Base-by-base conservation (phyloP, 2,113 vertebrate species). In the Grantiella picta region DNA sequence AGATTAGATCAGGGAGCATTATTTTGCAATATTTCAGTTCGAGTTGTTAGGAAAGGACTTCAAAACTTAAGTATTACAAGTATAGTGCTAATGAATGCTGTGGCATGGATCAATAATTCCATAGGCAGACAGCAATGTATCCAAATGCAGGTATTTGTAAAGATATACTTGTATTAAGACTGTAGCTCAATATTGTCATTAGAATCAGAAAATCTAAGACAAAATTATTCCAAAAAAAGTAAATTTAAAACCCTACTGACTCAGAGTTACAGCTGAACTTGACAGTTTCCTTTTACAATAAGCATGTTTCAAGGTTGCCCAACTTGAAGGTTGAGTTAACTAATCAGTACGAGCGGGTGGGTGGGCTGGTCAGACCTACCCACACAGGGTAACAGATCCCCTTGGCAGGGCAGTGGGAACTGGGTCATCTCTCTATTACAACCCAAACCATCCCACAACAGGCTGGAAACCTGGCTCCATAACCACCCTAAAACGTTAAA, bases 381-480 rank as follows among this genome's bases (percentile, higher is more conserved):
- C 45, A 20, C 7, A 10, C 0, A 24, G 17, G 10, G 9, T 35
- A 21, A 35, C 8, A 52, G 45, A 18, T 3, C 4, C 19, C 28
- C n/a, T 5, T 5, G 4, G 28, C 11, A 68, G 9, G 20, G 10
- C 9, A 45, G 5, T 18, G 20, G 20, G 16, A 40, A 25, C 19
- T 4, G 20, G 28, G 9, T 60, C 28, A 53, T 23, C 29, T 22
- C n/a, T 60, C 19, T 52, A 60, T 45, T 21, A 21, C n/a, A 61
- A 18, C 16, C 45, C 17, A 61, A 60, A 31, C 61, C 0, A 0
- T 25, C 9, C 45, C 17, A 17, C 1, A 4, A 12, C 11, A 60
- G 44, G 27, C 18, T 47, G 24, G 24, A 77, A 72, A 49, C 2
- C 3, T 40, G 11, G 2, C 42, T 72, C 69, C 60, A 5, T 21